Conservation (phyloP, 2,797 vertebrate genomes). For the Oophaga sylvatica region DNA sequence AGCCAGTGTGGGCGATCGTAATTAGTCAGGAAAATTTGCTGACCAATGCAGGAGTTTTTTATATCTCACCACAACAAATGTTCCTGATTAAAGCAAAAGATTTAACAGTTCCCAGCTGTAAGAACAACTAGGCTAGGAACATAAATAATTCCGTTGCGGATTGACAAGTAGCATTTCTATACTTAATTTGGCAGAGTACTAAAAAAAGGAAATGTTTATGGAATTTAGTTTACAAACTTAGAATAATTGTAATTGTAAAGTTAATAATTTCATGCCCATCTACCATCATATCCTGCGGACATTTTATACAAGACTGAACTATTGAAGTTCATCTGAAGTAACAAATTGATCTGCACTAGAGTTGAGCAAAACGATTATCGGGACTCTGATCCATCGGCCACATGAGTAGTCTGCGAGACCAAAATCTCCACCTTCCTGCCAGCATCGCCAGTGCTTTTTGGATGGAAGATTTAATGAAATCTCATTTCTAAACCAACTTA, state of each 20-base stretch:
- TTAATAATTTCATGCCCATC: background rate
- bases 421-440: too few relatives aligned
- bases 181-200: slow-evolving; percentile 31
- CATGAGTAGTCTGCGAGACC: too few relatives aligned
- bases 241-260: background rate
- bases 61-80: slow-evolving; percentile 58
- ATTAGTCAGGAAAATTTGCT: slow-evolving; percentile 53
- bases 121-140: slow-evolving; percentile 20
- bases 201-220: slow-evolving; percentile 26
- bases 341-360: too few relatives aligned
- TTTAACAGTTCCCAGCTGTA: slow-evolving; percentile 57
- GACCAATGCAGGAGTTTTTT: slow-evolving; percentile 45
- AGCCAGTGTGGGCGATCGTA: slow-evolving; percentile 21
- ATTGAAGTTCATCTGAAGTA: too few relatives aligned
- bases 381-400: too few relatives aligned
- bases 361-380: too few relatives aligned
- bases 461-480: too few relatives aligned
- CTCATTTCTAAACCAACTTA: too few relatives aligned
- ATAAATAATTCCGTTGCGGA: slow-evolving; percentile 46
- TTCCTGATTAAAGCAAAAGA: slow-evolving; percentile 51
- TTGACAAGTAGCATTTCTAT: slow-evolving; percentile 37
- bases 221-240: background rate
- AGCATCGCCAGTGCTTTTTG: too few relatives aligned
- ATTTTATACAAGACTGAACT: too few relatives aligned
- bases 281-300: background rate